Percentiles rank a stretch among this genome's conserved stretches.
These are phyloP conservation scores for Atractosteus spatula DNA, from an alignment of 2,113 vertebrate species.

Conservation along the genomic window DNA sequence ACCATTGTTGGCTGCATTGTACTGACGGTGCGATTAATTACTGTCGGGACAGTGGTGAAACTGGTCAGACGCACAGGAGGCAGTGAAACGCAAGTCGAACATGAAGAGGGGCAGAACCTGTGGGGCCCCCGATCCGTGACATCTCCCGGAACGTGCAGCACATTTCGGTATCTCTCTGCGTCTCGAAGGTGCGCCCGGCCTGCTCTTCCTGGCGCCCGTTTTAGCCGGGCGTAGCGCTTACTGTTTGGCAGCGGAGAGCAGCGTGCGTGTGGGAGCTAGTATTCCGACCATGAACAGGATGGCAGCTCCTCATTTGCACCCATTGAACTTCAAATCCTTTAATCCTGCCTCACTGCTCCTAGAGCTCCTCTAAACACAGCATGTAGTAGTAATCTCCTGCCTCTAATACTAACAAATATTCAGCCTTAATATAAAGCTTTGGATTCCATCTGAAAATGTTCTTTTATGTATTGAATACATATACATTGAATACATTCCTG, in stretches of 20 bases:
- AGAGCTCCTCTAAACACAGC: neutral
- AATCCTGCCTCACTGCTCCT: neutral
- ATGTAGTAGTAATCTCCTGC: neutral
- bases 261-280: neutral
- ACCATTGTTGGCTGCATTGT: no score
- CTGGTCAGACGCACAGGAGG: neutral
- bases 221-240: neutral
- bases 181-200: neutral
- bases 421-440: no score
- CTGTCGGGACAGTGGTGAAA: no score
- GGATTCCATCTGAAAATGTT: no score
- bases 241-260: neutral
- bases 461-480: no score
- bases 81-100: neutral
- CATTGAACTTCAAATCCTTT: neutral
- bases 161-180: neutral
- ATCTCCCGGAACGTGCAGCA: neutral
- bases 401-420: neutral
- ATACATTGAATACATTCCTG: no score
- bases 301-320: neutral
- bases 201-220: neutral
- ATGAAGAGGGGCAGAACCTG: neutral
- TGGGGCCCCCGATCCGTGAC: neutral
- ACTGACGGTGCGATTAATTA: no score
- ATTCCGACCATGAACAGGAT: neutral